phyloP scores from a whole-genome alignment of 2,888 invertebrate species.

The Rhimphoctona megacephalus region DNA sequence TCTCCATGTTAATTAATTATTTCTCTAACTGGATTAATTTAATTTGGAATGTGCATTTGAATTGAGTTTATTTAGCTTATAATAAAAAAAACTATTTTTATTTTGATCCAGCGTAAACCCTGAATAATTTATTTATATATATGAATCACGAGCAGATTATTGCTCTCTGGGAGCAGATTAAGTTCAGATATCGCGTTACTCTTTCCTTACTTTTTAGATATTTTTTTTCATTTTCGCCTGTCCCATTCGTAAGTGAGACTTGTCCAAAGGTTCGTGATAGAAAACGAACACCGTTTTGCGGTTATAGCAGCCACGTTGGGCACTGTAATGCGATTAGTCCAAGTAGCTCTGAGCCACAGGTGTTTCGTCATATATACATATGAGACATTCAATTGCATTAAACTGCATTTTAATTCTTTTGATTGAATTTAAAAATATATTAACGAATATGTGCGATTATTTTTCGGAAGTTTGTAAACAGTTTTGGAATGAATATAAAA shows the following conservation, averaged over 20 bases:
- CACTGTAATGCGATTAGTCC: slow-evolving; percentile 60
- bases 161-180: background rate
- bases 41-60: background rate
- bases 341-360: slow-evolving; percentile 47
- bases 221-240: slow-evolving; percentile 25
- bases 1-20: background rate
- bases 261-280: slow-evolving; percentile 5
- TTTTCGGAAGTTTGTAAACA: background rate
- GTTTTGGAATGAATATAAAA: background rate
- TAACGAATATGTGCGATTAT: background rate
- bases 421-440: background rate
- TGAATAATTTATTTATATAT: background rate
- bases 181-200: background rate
- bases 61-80: background rate
- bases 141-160: background rate
- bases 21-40: background rate
- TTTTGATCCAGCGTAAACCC: background rate
- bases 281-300: slow-evolving; percentile 26
- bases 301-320: slow-evolving; percentile 16
- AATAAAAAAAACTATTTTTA: background rate
- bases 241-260: slow-evolving; percentile 41
- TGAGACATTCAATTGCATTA: background rate
- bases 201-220: background rate
- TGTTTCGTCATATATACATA: slow-evolving; percentile 28
- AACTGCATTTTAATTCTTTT: background rate